Conservation (phyloP, 92 coral and sea anemone species). For the Paramuricea clavata region DNA sequence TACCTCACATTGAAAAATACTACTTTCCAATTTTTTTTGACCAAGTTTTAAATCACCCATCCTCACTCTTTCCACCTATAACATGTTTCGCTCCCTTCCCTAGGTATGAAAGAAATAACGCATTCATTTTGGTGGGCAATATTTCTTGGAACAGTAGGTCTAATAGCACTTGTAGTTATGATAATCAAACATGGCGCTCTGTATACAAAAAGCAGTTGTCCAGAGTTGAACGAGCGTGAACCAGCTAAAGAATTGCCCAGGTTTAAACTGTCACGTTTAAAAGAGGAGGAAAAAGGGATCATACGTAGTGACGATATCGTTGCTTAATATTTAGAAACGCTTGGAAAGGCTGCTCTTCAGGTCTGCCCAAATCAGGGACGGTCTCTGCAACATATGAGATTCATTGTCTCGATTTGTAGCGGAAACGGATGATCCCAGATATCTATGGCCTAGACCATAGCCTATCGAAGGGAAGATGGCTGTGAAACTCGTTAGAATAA, state of each 20-base stretch:
- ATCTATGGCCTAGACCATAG: too few relatives aligned
- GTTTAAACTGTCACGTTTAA: conserved; percentile 14
- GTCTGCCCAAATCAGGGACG: too few relatives aligned
- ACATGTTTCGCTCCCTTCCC: background rate
- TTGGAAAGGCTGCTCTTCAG: background rate
- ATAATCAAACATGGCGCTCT: conserved; percentile 5
- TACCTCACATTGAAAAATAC: too few relatives aligned
- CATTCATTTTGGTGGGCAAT: conserved; percentile 46
- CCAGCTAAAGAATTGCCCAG: conserved; percentile 13
- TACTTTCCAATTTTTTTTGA: too few relatives aligned
- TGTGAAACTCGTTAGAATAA: too few relatives aligned
- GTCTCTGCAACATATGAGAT: too few relatives aligned
- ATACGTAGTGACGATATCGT: background rate
- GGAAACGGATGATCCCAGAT: too few relatives aligned
- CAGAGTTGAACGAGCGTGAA: background rate
- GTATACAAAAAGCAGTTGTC: conserved; percentile 16
- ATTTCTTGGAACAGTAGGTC: conserved; percentile 29
- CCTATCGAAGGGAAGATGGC: too few relatives aligned
- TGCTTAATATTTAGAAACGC: background rate
- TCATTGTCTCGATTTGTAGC: too few relatives aligned
- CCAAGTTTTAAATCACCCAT: too few relatives aligned
- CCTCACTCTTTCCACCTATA: too few relatives aligned
- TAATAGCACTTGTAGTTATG: background rate
- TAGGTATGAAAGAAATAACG: conserved; percentile 35
- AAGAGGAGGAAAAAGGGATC: background rate